Evolutionary conservation across 2,797 vertebrate genomes (phyloP), one percentile per base, ranked within the genome.

Genomic region (Enteromius paludinosus): DNA sequence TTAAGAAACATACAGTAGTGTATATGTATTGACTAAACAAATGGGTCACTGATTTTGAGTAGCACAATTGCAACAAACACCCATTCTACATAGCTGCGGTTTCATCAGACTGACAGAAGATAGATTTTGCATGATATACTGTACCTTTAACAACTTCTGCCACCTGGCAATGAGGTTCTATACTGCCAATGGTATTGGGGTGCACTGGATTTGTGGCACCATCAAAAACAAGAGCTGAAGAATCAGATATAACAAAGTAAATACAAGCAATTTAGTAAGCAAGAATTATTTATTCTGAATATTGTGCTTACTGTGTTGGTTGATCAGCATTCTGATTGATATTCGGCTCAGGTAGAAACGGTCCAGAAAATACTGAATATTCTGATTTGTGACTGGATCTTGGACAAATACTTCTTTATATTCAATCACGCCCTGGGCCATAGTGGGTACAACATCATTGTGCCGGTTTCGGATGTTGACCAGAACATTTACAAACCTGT

Each of bases 301-400:
- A 23, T 28, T 38, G 25, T 47, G 28, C 97, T 95, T 92, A 98
- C 97, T 97, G 93, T 98, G 97, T 91, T 99, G 97, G 94, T 98
- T 99, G 92, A 99, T 95, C 70, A 99, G 96, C 97, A 99, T 99
- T 33, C 97, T 96, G 88, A 99, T 99, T 71, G 97, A 99, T 90
- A 99, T 99, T 81, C 97, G 96, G 92, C 97, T 98, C 93, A 96
- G 93, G 94, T 98, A 99, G 94, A 99, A 98, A 59, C 97, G 96
- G 85, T 99, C 97, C 75, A 99, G 92, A 91, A 99, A 99, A 89
- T 98, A 98, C 90, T 98, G 97, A 86, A 98, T 97, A 92, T 99
- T 98, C 91, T 98, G 97, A 92, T 96, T 97, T 89, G 97, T 96
- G 38, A 97, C 92, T 0, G 92, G 93, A 83, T 98, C 97, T 17